These are phyloP conservation scores for Heteronetta atricapilla DNA, from an alignment of 2,113 vertebrate genomes.

Conservation along the genomic window DNA sequence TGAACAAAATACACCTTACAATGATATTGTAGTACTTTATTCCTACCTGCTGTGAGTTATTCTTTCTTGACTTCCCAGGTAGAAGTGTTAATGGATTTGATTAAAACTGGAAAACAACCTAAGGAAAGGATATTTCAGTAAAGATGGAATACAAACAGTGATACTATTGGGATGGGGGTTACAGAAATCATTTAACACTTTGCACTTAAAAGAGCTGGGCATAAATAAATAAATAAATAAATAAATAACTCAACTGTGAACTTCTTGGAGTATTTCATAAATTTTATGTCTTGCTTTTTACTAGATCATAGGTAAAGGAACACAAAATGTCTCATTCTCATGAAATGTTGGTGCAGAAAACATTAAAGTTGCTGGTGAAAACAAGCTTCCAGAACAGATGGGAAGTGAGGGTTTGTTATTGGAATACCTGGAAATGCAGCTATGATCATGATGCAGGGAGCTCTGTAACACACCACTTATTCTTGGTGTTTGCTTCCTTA, in stretches of 20 bases:
- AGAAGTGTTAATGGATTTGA: neutral
- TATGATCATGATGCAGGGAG: neutral
- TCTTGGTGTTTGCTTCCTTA: neutral
- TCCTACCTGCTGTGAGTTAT: neutral
- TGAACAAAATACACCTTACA: neutral
- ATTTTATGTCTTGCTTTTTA: neutral
- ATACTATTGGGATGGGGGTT: neutral
- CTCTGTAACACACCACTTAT: neutral
- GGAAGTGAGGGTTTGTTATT: fast-evolving
- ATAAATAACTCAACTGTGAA: neutral
- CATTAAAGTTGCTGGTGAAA: neutral
- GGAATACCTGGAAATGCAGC: neutral
- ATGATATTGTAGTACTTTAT: neutral
- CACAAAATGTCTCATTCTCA: neutral
- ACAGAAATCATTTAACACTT: neutral
- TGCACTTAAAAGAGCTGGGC: neutral
- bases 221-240: no score
- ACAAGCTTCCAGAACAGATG: neutral
- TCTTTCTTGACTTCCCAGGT: neutral
- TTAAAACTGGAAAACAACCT: neutral
- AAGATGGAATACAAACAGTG: neutral
- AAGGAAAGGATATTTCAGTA: neutral
- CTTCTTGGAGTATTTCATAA: neutral
- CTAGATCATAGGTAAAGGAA: neutral
- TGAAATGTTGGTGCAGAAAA: neutral